Base-by-base conservation (phyloP, 1,140 invertebrate species). In the Pristionchus pacificus region DNA sequence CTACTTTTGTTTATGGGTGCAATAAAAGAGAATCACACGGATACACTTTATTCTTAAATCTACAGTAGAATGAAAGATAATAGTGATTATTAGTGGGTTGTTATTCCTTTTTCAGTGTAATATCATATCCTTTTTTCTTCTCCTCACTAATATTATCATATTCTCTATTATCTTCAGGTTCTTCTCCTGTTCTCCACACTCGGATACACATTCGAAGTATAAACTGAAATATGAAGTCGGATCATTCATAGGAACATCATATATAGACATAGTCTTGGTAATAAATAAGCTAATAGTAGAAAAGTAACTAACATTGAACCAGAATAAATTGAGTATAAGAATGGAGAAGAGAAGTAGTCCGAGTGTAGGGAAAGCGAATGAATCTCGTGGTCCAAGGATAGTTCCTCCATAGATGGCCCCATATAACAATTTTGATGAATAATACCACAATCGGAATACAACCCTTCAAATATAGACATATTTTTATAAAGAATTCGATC, bases 281-380 rank as follows among this genome's bases (percentile, higher is more conserved):
- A 49, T 19, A 49, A 10, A 10, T 49, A 19, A 49, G 6, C 6
- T 19, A 49, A 6, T 10, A 49, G 6, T 10, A 6, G 19, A 49
- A 49, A 10, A 49, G 38, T 49, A 66, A 77, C 79, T 76, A 74
- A 86, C 85, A 75, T 81, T 75, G 78, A 86, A 86, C 85, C 85
- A 86, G 74, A 86, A 86, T 60, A 86, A 69, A 74, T 86, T 84
- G 68, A 86, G 78, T 14, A 71, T 29, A n/a, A 83, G 78, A 13
- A 86, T 74, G 29, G 84, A 71, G 72, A 81, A 79, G 2, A 86
- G 71, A 65, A 86, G 76, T 64, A 71, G 70, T 31, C 84, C 85
- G 67, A 86, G 80, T 29, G 83, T 73, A 10, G 80, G 68, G 70
- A 78, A 78, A 73, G 85, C 84, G 6, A 80, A 80, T 24, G 79